Base-by-base conservation (phyloP, 2,888 invertebrate species). In the Leucoma salicis region DNA sequence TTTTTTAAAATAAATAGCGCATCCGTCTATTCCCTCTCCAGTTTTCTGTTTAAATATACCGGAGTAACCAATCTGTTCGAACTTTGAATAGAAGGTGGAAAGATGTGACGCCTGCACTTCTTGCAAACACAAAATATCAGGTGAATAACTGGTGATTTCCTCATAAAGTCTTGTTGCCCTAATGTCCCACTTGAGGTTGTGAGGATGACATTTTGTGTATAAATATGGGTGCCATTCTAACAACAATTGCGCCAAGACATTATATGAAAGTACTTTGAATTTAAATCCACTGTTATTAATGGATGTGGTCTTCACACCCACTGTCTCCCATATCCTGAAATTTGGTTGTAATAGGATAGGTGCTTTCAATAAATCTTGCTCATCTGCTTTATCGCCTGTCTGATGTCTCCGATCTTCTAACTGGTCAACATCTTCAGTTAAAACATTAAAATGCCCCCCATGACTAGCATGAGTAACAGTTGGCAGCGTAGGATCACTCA, bases 91-190 rank as follows among this genome's bases (percentile, higher is more conserved):
- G 70, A 94, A 94, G 35, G 89, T 85, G 6, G 82, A 59, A 37
- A 95, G 82, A 73, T 96, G 96, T n/a, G 92, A 90, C 10, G 90
- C 90, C 83, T 98, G 95, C 35, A 98, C 95, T 91, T 99, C 98
- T 91, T 99, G 98, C 3, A 98, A 82, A 72, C 96, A 96, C 43
- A 97, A 67, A 45, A 97, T 92, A 57, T 92, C 91, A 0, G 92
- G 91, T 13, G 79, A 73, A 24, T 91, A 55, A n/a, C 57, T 63
- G 1, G 70, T 48, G 27, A 92, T 88, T 69, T 92, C 91, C 0
- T 88, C 68, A 14, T 72, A 83, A 0, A 92, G 54, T 25, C 77
- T 78, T 0, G 74, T 50, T 3, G 90, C 92, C 34, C 98, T 91
- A 31, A 90, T 80, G 10, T 92, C 82, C 97, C 97, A 98, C 10